A percentile compares a stretch with the other conserved stretches of the same genome.
phyloP scores from a whole-genome alignment of 2,888 invertebrate species.

The Micoletzkya japonica region DNA sequence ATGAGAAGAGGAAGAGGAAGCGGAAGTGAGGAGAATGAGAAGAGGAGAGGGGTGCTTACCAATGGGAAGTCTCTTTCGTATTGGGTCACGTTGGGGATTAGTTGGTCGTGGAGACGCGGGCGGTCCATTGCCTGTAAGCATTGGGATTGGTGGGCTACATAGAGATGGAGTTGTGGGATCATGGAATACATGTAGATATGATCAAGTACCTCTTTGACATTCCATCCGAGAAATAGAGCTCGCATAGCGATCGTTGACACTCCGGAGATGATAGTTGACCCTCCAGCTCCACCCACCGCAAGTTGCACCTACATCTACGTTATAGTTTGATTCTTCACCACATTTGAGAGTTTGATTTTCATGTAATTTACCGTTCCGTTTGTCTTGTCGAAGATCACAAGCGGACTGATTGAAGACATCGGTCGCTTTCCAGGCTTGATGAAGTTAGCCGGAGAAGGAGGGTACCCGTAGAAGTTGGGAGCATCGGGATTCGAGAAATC shows the following conservation, averaged over 20 bases:
- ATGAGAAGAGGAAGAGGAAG: not conserved
- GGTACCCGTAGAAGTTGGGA: slow-evolving; percentile 58
- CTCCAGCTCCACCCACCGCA: slow-evolving; percentile 32
- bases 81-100: slow-evolving; percentile 29
- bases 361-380: slow-evolving; percentile 16
- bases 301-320: slow-evolving; percentile 29
- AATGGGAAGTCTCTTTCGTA: slow-evolving; percentile 28
- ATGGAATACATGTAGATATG: not conserved
- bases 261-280: slow-evolving; percentile 33
- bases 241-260: slow-evolving; percentile 27
- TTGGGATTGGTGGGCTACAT: not conserved
- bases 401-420: slow-evolving; percentile 85
- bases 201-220: slow-evolving; percentile 72
- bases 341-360: not conserved
- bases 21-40: not conserved
- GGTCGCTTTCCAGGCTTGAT: slow-evolving; percentile 80
- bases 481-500: slow-evolving; percentile 78
- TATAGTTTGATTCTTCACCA: not conserved
- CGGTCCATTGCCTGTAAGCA: slow-evolving; percentile 73
- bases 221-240: slow-evolving; percentile 27
- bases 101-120: slow-evolving; percentile 80
- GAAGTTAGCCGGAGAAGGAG: slow-evolving; percentile 81
- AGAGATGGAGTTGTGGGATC: not conserved
- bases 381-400: slow-evolving; percentile 73
- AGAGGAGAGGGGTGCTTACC: slow-evolving; percentile 14